These are phyloP conservation scores for Prinia subflava DNA, from an alignment of 2,113 vertebrate genomes.

Conservation along the genomic window DNA sequence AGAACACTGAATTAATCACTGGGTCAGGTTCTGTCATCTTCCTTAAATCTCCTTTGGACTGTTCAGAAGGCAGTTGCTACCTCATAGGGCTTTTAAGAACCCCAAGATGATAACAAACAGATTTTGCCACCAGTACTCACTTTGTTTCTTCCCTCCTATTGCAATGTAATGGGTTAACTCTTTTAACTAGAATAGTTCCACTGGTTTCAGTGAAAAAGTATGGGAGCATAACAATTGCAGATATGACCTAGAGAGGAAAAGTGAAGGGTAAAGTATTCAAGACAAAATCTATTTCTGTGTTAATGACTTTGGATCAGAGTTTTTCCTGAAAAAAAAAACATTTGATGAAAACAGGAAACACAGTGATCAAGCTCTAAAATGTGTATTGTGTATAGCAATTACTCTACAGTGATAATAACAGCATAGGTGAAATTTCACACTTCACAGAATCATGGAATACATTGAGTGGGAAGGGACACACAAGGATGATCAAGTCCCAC, in stretches of 20 bases:
- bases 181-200: not conserved
- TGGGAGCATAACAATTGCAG: not conserved
- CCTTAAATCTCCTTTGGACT: not conserved
- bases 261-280: not conserved
- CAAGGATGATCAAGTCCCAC: not conserved
- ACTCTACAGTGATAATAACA: not conserved
- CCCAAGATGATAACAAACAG: not conserved
- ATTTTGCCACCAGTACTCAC: not conserved
- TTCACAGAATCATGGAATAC: not conserved
- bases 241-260: not conserved
- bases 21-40: not conserved
- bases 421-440: not conserved
- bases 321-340: not conserved
- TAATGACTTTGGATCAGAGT: not conserved
- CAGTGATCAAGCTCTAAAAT: not conserved
- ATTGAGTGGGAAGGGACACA: rapidly evolving
- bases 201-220: not conserved
- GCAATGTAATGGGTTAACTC: not conserved
- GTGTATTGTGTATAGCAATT: not conserved
- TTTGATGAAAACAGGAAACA: not conserved
- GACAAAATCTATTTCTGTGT: not conserved
- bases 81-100: not conserved
- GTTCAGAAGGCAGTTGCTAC: not conserved
- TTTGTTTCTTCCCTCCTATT: not conserved
- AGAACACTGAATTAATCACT: constrained; percentile 41